These are phyloP conservation scores for Vulpes ferrilata DNA, from an alignment of 2,113 vertebrate genomes.

Conservation along the genomic window DNA sequence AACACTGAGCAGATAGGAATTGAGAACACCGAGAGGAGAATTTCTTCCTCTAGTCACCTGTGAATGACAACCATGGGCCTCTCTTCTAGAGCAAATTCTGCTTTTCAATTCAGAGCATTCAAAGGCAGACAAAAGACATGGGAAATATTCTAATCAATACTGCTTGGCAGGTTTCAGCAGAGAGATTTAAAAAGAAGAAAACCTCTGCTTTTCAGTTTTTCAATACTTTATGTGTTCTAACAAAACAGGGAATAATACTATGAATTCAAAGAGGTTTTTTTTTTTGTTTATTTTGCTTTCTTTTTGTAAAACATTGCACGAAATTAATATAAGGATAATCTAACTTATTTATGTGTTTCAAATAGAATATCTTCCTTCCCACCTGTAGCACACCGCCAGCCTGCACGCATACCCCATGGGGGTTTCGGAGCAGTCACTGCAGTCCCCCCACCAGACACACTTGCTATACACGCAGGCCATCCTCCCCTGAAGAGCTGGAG, in stretches of 20 bases:
- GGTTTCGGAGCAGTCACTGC: not conserved
- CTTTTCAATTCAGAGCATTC: conserved; percentile 25
- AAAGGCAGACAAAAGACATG: conserved; percentile 28
- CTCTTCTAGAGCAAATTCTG: conserved; percentile 13
- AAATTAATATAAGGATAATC: conserved; percentile 11
- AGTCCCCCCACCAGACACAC: accelerated
- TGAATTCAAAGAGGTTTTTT: not conserved
- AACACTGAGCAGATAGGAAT: not conserved
- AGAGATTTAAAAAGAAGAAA: conserved; percentile 13
- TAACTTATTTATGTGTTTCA: conserved; percentile 5
- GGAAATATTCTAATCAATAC: conserved; percentile 52
- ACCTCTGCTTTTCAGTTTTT: not conserved
- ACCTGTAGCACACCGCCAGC: accelerated
- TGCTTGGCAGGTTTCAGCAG: conserved; percentile 18
- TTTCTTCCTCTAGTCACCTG: conserved; percentile 23
- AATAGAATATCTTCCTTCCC: not conserved
- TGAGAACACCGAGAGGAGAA: not conserved
- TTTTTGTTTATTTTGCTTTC: not conserved
- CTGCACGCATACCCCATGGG: not conserved
- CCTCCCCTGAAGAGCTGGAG: not conserved
- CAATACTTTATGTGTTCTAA: not conserved
- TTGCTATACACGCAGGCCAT: accelerated
- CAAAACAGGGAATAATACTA: not conserved
- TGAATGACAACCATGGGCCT: not conserved
- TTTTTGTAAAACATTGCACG: not conserved